Percentiles rank a stretch among this genome's conserved stretches.
Conservation (phyloP, 2,888 invertebrate genomes). For the Alsophila aescularia region DNA sequence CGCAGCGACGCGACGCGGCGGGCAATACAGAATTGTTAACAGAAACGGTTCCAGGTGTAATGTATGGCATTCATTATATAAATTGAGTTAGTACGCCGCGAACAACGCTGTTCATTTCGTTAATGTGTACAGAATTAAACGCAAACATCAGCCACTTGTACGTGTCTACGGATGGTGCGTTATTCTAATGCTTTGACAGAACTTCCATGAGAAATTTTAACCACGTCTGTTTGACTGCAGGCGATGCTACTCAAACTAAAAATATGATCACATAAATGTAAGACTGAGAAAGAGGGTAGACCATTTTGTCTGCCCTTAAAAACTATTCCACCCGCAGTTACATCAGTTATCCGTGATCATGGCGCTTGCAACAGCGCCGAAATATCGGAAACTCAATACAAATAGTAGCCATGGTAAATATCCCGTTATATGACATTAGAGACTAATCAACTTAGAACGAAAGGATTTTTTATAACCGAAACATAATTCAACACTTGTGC, state of each 20-base stretch:
- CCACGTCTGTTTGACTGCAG: neutral
- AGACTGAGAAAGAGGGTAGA: neutral
- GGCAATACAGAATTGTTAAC: slow-evolving; percentile 72
- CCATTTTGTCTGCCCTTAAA: too few relatives aligned
- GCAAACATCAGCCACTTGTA: slow-evolving; percentile 61
- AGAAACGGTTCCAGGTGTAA: slow-evolving; percentile 62
- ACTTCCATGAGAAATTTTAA: neutral
- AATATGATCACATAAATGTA: neutral
- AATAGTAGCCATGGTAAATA: too few relatives aligned
- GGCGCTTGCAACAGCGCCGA: too few relatives aligned
- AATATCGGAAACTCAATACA: too few relatives aligned
- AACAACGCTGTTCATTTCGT: slow-evolving; percentile 74
- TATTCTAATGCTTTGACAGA: slow-evolving; percentile 37
- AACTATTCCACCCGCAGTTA: too few relatives aligned
- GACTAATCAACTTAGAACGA: neutral
- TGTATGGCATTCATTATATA: slow-evolving; percentile 82
- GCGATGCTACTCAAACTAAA: neutral
- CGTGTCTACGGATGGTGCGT: slow-evolving; percentile 38
- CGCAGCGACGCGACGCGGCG: slow-evolving; percentile 40
- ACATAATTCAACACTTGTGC: too few relatives aligned
- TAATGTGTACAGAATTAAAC: slow-evolving; percentile 77
- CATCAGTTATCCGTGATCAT: too few relatives aligned
- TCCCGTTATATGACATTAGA: too few relatives aligned
- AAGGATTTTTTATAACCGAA: too few relatives aligned
- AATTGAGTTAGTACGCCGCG: slow-evolving; percentile 74